Evolutionary conservation across 2,113 vertebrate species (phyloP), one percentile per base, ranked within the genome.

Genomic region (Ophiodon elongatus): DNA sequence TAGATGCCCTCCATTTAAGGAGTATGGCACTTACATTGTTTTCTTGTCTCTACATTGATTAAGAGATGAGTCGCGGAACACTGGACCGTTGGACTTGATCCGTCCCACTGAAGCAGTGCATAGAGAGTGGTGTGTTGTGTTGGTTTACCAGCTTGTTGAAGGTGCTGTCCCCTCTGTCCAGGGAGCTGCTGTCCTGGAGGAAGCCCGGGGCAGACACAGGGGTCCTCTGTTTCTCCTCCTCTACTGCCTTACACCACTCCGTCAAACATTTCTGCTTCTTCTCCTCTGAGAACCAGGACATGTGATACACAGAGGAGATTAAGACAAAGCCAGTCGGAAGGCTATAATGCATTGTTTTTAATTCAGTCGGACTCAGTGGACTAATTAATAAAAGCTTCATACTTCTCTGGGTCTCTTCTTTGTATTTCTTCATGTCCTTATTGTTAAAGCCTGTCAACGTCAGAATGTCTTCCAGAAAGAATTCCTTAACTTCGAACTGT

Each of bases 401-500:
- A 99, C 98, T 96, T 96, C 68, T 95, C 56, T 97, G 96, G 57
- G 95, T 96, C 88, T 98, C 96, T 57, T 96, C 96, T 87, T 95
- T 95, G 92, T 96, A 97, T 83, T 97, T 97, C 1, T 82, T 47
- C 95, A 97, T 96, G 80, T 96, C 96, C 88, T 96, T 96, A 63
- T 94, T 97, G 85, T 92, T 95, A 85, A 98, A 99, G 2, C 95
- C 96, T 14, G 97, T 99, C 63, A 95, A 95, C 88, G 92, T 94
- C 88, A 99, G 95, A 85, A 99, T 94, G 78, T 99, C 98, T 93
- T 99, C 98, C 83, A 99, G 83, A 94, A 98, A 99, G 87, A 98
- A 88, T 83, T 97, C 96, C 83, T 97, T 97, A 73, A 99, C 98
- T 83, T 99, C 97, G 95, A 96, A 99, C 39, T 94, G 96, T 90